These are phyloP conservation scores for Strongylocentrotus purpuratus DNA, from an alignment of 35 echinoderm and acorn worm genomes.

Conservation along the genomic window DNA sequence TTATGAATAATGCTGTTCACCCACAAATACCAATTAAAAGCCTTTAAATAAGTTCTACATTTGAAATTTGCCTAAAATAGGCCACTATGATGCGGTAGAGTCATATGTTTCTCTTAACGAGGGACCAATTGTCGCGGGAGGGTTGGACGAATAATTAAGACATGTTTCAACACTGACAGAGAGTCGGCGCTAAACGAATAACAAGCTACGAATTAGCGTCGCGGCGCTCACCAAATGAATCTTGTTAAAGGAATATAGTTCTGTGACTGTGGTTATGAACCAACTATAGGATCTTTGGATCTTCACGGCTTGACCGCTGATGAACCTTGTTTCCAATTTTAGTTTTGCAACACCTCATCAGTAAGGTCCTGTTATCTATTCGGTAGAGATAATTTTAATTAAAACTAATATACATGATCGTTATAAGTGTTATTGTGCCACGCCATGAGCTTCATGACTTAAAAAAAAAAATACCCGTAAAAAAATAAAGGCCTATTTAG, in stretches of 20 bases:
- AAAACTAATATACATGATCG: too few relatives aligned
- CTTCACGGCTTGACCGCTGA: background rate
- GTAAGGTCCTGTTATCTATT: too few relatives aligned
- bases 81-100: background rate
- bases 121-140: background rate
- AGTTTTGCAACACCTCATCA: background rate
- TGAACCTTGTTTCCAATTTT: background rate
- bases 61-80: background rate
- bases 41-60: background rate
- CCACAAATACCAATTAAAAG: background rate
- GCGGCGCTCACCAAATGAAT: background rate
- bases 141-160: background rate
- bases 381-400: too few relatives aligned
- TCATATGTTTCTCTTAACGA: constrained; percentile 2
- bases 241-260: background rate
- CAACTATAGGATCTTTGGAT: background rate
- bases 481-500: too few relatives aligned
- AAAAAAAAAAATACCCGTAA: too few relatives aligned
- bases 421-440: too few relatives aligned
- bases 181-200: constrained; percentile 9
- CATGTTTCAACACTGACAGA: constrained; percentile 16
- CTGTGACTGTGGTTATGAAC: background rate
- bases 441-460: too few relatives aligned
- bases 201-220: constrained; percentile 16
- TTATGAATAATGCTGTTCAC: background rate